Evolutionary conservation across 2,113 vertebrate genomes (phyloP).

Genomic region (Oryzias woworae): DNA sequence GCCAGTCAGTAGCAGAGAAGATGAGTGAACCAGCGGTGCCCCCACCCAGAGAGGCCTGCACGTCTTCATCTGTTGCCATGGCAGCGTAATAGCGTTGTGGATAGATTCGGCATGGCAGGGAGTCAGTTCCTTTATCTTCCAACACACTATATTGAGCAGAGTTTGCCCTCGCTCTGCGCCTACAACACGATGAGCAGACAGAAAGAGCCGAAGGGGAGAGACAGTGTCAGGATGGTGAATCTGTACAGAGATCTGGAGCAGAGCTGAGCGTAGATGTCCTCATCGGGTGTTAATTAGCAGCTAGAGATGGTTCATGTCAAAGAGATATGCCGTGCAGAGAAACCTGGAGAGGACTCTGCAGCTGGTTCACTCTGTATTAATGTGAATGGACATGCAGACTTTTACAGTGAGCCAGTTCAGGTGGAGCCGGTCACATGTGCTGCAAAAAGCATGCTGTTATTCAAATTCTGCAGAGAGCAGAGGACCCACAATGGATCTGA

Average conservation of each 20-base stretch:
- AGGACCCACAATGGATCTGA: background rate
- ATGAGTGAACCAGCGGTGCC: conserved; percentile 65
- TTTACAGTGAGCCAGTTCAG: conserved; percentile 1
- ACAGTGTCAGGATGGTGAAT: conserved; percentile 40
- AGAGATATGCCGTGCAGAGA: conserved; percentile 22
- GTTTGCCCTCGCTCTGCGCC: conserved; percentile 41
- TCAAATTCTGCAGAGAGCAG: background rate
- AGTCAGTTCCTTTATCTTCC: conserved; percentile 69
- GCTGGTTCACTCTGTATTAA: conserved; percentile 37
- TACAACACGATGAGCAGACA: conserved; percentile 51
- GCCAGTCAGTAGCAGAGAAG: conserved; percentile 64
- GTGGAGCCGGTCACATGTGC: background rate
- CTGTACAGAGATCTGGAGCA: conserved; percentile 28
- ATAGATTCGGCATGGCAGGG: conserved; percentile 66
- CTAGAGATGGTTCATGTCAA: conserved; percentile 33
- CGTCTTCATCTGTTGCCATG: conserved; percentile 79
- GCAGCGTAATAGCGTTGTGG: conserved; percentile 63
- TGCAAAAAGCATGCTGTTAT: background rate
- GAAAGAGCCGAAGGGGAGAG: conserved; percentile 36
- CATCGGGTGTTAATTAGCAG: conserved; percentile 43
- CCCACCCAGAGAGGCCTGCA: conserved; percentile 53
- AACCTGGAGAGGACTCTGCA: conserved; percentile 39
- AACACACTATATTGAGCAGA: conserved; percentile 56
- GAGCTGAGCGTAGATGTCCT: conserved; percentile 34
- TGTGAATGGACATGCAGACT: conserved; percentile 19